Evolutionary conservation across 1,140 invertebrate genomes (phyloP), one percentile per base, ranked within the genome.

Genomic region (Calliphora vicina): DNA sequence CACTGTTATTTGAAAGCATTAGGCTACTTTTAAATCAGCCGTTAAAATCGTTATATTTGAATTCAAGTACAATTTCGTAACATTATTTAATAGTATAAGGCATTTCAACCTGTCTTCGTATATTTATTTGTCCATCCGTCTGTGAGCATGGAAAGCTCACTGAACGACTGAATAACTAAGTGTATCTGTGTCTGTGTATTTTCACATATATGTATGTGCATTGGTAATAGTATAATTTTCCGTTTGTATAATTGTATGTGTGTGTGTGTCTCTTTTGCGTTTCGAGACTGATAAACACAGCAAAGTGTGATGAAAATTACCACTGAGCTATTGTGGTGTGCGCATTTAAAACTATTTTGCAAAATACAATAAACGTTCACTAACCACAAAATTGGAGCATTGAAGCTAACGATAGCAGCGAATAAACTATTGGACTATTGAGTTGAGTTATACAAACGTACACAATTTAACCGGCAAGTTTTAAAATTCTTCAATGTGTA

Each of bases 311-410:
- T 61, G 61, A 67, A 67, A 67, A 67, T 67, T 67, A 67, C 61
- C 61, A 67, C n/a, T 20, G 61, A 67, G 61, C 61, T 67, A 67
- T 67, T 67, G 61, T 23, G 61, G 61, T 67, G 20, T 67, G 61
- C 61, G 61, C 61, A 67, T 67, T 67, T 67, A 67, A 67, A 67
- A 67, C 61, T 67, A 67, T 67, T 67, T 67, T 67, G 61, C n/a
- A 67, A 35, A 35, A 67, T 67, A 67, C 61, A 67, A 67, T 67
- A 67, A 67, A 67, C 61, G 61, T 67, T 67, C 61, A 67, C 61
- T 67, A 67, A 67, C 61, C 61, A 67, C 61, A 67, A 67, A 67
- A 67, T 67, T 67, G 20, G 4, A 67, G 61, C 61, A 67, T 67
- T 67, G 61, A 67, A 13, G n/a, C 61, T 10, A 67, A 23, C 2